phyloP scores from a whole-genome alignment of 2,113 vertebrate species.

The Semnornis frantzii region DNA sequence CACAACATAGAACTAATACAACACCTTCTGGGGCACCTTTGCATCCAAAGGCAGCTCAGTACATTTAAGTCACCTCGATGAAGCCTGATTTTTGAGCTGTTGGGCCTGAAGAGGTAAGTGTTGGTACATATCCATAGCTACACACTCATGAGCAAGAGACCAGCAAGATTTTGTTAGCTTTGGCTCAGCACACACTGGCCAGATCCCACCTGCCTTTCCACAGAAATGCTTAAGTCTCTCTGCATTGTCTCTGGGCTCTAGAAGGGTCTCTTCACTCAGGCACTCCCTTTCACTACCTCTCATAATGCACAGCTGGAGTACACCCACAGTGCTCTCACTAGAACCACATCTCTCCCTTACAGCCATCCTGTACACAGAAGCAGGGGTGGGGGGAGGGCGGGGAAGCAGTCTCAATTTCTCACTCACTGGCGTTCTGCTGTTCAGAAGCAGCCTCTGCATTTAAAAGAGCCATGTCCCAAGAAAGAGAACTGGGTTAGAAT shows the following conservation, averaged over 20 bases:
- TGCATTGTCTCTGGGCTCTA: not conserved
- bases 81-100: not conserved
- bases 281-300: not conserved
- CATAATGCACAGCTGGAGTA: not conserved
- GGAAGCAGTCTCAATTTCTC: accelerated
- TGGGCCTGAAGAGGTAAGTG: not conserved
- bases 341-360: not conserved
- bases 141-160: not conserved
- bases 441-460: not conserved
- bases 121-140: not conserved
- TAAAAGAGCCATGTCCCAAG: not conserved
- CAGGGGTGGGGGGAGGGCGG: too few species aligned
- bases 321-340: accelerated
- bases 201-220: not conserved
- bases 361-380: not conserved
- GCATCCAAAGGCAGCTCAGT: not conserved
- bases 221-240: not conserved
- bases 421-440: not conserved
- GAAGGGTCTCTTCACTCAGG: not conserved
- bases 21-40: not conserved
- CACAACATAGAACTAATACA: not conserved
- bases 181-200: not conserved
- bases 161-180: not conserved
- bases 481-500: not conserved
- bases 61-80: not conserved